phyloP scores from a whole-genome alignment of 1,140 invertebrate species.

The Sitodiplosis mosellana region DNA sequence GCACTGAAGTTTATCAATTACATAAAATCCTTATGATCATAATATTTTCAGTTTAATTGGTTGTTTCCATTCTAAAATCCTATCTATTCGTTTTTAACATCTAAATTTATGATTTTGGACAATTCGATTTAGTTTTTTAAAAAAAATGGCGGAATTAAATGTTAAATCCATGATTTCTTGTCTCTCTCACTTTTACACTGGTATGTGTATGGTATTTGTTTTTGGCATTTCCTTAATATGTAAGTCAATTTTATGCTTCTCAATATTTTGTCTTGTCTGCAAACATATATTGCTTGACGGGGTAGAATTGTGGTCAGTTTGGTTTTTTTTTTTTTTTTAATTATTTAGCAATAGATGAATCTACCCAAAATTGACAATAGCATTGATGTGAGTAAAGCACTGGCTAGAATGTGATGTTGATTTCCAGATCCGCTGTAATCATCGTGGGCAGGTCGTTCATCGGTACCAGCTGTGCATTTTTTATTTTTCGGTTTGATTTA shows the following conservation, averaged over 20 bases:
- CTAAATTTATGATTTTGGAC: no score
- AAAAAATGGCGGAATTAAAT: no score
- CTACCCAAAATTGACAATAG: background rate
- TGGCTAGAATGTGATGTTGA: background rate
- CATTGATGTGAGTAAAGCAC: background rate
- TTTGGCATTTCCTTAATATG: background rate
- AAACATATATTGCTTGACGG: background rate
- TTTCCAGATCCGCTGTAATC: background rate
- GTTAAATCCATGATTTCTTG: no score
- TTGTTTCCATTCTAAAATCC: no score
- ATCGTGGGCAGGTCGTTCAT: constrained; percentile 1
- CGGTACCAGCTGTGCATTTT: background rate
- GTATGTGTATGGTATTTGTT: no score
- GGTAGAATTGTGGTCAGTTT: background rate
- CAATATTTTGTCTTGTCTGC: background rate
- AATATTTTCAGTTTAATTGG: no score
- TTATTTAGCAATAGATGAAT: background rate
- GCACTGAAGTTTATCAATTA: no score
- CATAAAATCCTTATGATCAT: no score
- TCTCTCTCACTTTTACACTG: no score
- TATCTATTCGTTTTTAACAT: no score
- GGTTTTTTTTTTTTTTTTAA: background rate
- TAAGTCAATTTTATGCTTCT: background rate
- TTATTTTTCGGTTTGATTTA: no score
- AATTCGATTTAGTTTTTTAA: no score